Evolutionary conservation across 2,797 vertebrate genomes (phyloP), one percentile per base, ranked within the genome.

Genomic region (Iguana delicatissima): DNA sequence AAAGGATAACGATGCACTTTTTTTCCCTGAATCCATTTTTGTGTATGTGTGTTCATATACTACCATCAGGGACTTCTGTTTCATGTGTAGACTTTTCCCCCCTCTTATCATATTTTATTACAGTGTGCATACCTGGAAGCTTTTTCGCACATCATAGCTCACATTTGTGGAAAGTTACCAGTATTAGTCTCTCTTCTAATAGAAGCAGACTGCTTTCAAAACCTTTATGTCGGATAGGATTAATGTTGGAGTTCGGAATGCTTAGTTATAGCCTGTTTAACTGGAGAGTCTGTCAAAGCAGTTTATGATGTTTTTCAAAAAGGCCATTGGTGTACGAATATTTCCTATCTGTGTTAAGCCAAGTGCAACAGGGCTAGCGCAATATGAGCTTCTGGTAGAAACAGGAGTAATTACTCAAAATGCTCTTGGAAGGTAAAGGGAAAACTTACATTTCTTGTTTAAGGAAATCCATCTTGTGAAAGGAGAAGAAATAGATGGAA

Each of bases 31-130:
- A 20, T 59, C 55, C 6, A 57, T 57, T 59, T 81, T n/a, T 50
- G 18, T 4, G n/a, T 91, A 95, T 96, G 88, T 92, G 89, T 46
- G 0, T 29, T 26, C 20, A 20, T 92, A 94, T 91, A 83, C 46
- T 42, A 2, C 89, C 74, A 87, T 10, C 79, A 93, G 84, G 22
- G 85, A 38, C 64, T 93, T 80, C 10, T 67, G 4, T 6, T 90
- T 79, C 88, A 81, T 92, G 95, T 87, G 89, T 91, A 90, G 14
- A n/a, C 42, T 76, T 73, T 4, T 2, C 9, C 3, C 79, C 69
- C 62, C 5, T 64, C 16, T 62, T 62, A 62, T 62, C 59, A 62
- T 16, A 18, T 94, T 46, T 46, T 46, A 46, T 46, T 26, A 16
- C 32, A 89, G 24, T 55, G 16, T 50, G 52, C 81, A 88, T 91